phyloP scores from a whole-genome alignment of 1,140 invertebrate species.

The Thalassaphorura encarpata region DNA sequence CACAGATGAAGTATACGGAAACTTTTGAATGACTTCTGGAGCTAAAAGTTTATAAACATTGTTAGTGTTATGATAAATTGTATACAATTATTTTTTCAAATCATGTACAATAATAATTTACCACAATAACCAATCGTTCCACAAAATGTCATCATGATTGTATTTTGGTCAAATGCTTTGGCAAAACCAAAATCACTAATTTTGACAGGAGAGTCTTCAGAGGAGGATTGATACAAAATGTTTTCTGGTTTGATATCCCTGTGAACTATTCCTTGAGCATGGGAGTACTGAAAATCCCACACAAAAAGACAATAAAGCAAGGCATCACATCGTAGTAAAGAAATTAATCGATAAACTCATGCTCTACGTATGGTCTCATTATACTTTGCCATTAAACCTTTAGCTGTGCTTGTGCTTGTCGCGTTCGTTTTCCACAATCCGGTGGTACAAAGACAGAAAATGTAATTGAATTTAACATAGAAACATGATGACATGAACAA shows the following conservation, averaged over 20 bases:
- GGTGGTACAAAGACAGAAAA: no score
- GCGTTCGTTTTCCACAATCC: no score
- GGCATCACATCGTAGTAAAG: neutral
- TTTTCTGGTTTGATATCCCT: slow-evolving; percentile 45
- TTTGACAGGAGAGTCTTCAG: slow-evolving; percentile 38
- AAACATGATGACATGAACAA: no score
- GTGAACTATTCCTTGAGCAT: slow-evolving; percentile 41
- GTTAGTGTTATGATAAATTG: neutral
- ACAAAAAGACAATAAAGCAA: neutral
- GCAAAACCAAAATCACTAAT: slow-evolving; percentile 45
- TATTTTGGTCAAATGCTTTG: slow-evolving; percentile 36
- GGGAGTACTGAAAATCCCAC: slow-evolving; percentile 40
- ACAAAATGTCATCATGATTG: slow-evolving; percentile 40
- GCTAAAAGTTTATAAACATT: slow-evolving; percentile 36
- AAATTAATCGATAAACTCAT: neutral
- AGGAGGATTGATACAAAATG: slow-evolving; percentile 41
- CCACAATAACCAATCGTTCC: slow-evolving; percentile 39
- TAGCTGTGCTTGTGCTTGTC: no score
- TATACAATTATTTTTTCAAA: neutral
- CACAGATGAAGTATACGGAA: slow-evolving; percentile 39
- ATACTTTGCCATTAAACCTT: no score
- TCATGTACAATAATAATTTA: slow-evolving; percentile 13
- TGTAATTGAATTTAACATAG: no score
- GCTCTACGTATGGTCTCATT: neutral
- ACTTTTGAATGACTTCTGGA: slow-evolving; percentile 44